Conservation (phyloP, 2,797 vertebrate genomes). For the Micromesistius poutassou region DNA sequence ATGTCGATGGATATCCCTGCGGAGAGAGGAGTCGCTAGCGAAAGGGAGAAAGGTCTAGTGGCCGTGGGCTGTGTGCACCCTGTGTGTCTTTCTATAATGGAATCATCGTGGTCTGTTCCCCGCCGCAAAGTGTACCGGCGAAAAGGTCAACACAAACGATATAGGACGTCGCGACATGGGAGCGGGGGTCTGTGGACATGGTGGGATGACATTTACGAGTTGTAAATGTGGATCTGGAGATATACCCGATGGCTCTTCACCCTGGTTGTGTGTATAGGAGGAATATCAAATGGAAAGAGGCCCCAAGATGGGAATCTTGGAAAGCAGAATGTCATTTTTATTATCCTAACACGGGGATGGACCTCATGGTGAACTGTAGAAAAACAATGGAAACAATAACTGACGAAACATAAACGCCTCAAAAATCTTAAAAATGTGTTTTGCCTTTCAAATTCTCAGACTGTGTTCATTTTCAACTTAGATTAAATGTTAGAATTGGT, state of each 20-base stretch:
- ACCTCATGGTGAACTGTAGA: conserved; percentile 24
- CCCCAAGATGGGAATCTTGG: conserved; percentile 30
- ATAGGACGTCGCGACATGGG: conserved; percentile 32
- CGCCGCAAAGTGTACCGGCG: conserved; percentile 31
- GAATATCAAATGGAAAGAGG: conserved; percentile 52
- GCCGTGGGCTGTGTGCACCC: neutral
- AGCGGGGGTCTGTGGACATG: conserved; percentile 34
- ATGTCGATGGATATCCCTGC: neutral
- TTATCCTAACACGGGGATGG: conserved; percentile 57
- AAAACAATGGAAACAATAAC: neutral
- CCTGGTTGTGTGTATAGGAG: conserved; percentile 34
- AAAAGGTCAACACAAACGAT: conserved; percentile 40
- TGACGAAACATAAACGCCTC: neutral
- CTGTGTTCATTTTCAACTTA: neutral
- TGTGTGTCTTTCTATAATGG: conserved; percentile 32
- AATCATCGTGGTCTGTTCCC: conserved; percentile 18
- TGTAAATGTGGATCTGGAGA: conserved; percentile 34
- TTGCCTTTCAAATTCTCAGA: neutral
- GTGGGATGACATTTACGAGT: conserved; percentile 41
- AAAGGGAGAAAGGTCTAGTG: conserved; percentile 25
- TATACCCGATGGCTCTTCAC: conserved; percentile 2
- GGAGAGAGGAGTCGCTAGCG: neutral
- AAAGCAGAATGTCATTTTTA: conserved; percentile 38
- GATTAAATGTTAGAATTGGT: neutral
- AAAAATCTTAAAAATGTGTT: neutral